phyloP scores from a whole-genome alignment of 1,140 invertebrate species.

The Drosophila arizonae region DNA sequence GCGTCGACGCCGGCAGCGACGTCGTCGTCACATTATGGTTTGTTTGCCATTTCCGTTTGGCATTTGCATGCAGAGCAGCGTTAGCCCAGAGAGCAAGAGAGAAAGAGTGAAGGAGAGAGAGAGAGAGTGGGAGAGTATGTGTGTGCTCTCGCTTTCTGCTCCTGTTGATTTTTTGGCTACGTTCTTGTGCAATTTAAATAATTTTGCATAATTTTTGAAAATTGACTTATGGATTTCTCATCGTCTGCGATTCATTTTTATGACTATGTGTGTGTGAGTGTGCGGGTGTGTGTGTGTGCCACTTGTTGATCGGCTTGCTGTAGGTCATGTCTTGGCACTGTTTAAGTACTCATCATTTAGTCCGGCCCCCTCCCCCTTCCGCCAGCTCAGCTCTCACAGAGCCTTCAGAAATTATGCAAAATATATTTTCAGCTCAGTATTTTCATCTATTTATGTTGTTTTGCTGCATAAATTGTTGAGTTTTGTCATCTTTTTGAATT shows the following conservation, averaged over 20 bases:
- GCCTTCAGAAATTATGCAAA: slow-evolving; percentile 47
- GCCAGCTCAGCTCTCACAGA: not conserved
- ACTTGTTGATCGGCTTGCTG: slow-evolving; percentile 74
- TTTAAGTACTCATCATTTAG: slow-evolving; percentile 45
- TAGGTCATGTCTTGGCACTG: slow-evolving; percentile 71
- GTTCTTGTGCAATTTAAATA: slow-evolving; percentile 77
- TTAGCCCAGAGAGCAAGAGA: not conserved
- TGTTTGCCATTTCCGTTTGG: slow-evolving; percentile 80
- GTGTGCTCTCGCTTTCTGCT: slow-evolving; percentile 25
- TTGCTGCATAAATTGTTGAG: slow-evolving; percentile 61
- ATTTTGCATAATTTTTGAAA: slow-evolving; percentile 82
- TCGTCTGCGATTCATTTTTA: slow-evolving; percentile 73
- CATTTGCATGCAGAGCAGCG: slow-evolving; percentile 69
- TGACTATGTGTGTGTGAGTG: slow-evolving; percentile 29
- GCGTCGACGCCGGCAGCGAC: slow-evolving; percentile 29
- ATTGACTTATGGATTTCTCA: slow-evolving; percentile 81
- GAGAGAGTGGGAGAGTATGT: slow-evolving; percentile 4
- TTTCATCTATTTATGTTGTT: slow-evolving; percentile 28
- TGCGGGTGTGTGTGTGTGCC: slow-evolving; percentile 45
- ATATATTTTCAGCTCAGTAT: slow-evolving; percentile 63
- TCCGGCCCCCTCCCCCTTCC: not conserved
- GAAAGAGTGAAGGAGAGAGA: not conserved
- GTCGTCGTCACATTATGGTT: slow-evolving; percentile 79
- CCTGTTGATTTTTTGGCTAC: slow-evolving; percentile 66
- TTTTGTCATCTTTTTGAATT: slow-evolving; percentile 9